phyloP scores from a whole-genome alignment of 2,113 vertebrate genomes.

The Indicator indicator region DNA sequence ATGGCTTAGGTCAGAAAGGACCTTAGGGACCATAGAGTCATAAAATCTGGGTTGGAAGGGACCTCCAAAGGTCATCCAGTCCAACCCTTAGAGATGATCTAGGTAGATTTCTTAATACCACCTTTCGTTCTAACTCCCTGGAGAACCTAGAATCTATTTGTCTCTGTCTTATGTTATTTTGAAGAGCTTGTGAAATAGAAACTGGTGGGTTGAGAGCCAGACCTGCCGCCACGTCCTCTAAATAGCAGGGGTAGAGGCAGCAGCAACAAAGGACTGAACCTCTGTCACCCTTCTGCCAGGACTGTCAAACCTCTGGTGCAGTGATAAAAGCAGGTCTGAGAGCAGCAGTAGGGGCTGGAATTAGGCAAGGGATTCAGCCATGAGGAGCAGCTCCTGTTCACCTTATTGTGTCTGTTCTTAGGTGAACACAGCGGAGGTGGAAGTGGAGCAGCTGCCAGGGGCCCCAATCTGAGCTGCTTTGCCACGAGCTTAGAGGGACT shows the following conservation, averaged over 20 bases:
- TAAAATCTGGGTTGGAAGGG: no score
- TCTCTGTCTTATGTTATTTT: neutral
- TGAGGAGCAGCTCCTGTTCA: neutral
- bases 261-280: neutral
- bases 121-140: neutral
- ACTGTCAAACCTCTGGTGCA: neutral
- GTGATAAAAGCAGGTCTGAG: neutral
- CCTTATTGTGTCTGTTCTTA: neutral
- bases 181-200: neutral
- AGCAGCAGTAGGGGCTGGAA: neutral
- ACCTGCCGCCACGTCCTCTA: neutral
- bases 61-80: no score
- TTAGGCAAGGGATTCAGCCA: neutral
- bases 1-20: no score
- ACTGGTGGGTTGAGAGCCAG: neutral
- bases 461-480: neutral
- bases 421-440: neutral
- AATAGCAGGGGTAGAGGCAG: neutral
- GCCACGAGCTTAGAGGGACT: neutral
- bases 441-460: neutral
- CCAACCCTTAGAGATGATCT: no score
- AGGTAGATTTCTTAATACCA: neutral
- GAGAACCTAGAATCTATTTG: neutral
- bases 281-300: rapidly evolving
- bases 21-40: no score